phyloP scores from a whole-genome alignment of 2,797 vertebrate species.

The Pangasius mekongensis region DNA sequence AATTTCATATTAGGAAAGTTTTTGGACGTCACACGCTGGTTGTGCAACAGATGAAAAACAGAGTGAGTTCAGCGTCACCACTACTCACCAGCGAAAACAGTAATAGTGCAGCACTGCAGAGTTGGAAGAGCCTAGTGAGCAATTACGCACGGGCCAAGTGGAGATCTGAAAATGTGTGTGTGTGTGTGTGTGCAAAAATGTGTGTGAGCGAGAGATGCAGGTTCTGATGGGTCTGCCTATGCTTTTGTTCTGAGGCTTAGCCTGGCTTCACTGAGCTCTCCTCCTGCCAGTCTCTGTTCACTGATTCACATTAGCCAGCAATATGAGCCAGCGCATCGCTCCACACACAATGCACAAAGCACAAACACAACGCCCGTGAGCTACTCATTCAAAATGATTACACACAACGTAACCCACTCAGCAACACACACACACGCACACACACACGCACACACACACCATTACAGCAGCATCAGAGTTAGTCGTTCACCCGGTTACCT shows the following conservation, averaged over 20 bases:
- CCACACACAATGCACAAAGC: conserved; percentile 33
- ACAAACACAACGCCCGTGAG: conserved; percentile 15
- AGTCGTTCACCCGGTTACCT: background rate
- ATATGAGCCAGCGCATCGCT: conserved; percentile 19
- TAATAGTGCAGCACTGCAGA: background rate
- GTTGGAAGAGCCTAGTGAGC: background rate
- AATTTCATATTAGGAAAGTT: background rate
- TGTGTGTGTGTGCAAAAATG: background rate
- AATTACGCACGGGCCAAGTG: conserved; percentile 10
- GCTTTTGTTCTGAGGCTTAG: conserved; percentile 41
- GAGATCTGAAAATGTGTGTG: background rate
- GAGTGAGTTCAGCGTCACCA: background rate
- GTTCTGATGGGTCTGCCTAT: conserved; percentile 26
- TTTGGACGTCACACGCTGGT: background rate
- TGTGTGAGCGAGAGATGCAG: conserved; percentile 5
- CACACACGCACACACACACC: conserved; percentile 25
- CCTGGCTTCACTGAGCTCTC: conserved; percentile 42
- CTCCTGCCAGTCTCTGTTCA: conserved; percentile 36
- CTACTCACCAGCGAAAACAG: background rate
- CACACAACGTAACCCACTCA: background rate
- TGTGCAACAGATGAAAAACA: background rate
- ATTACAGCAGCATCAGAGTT: background rate
- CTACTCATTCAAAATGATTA: conserved; percentile 18
- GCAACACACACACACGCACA: conserved; percentile 17
- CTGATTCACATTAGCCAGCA: conserved; percentile 25